These are phyloP conservation scores for Ridgeia piscesae DNA, from an alignment of 1,140 invertebrate genomes.

Conservation along the genomic window DNA sequence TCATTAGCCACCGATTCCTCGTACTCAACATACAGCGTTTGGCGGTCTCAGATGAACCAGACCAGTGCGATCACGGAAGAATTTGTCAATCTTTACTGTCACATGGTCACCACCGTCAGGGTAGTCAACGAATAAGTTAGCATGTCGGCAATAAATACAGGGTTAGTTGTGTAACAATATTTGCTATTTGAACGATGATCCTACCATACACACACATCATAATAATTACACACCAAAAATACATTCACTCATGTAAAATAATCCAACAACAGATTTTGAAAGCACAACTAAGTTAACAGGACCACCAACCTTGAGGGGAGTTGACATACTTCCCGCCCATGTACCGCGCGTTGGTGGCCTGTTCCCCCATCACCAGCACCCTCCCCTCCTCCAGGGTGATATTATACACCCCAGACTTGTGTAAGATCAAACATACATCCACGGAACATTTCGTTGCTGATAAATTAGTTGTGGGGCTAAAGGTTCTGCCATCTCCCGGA, in stretches of 20 bases:
- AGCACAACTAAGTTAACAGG: no score
- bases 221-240: no score
- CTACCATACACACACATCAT: neutral
- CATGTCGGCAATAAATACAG: conserved; percentile 32
- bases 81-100: conserved; percentile 37
- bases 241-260: no score
- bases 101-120: conserved; percentile 34
- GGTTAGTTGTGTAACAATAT: neutral
- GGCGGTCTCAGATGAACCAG: conserved; percentile 39
- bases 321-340: conserved; percentile 18
- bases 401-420: conserved; percentile 42
- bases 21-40: conserved; percentile 43
- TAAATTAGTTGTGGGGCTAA: no score
- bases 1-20: conserved; percentile 43
- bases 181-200: neutral
- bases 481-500: no score
- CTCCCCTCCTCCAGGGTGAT: conserved; percentile 39
- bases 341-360: conserved; percentile 40
- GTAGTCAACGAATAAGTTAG: conserved; percentile 43
- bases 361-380: conserved; percentile 31
- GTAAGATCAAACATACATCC: no score
- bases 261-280: no score
- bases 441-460: no score
- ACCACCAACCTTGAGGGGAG: neutral
- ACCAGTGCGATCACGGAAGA: conserved; percentile 43